Percentiles rank a stretch among this genome's conserved stretches.
These are phyloP conservation scores for Psilopsiagon aurifrons DNA, from an alignment of 2,113 vertebrate species.

Conservation along the genomic window DNA sequence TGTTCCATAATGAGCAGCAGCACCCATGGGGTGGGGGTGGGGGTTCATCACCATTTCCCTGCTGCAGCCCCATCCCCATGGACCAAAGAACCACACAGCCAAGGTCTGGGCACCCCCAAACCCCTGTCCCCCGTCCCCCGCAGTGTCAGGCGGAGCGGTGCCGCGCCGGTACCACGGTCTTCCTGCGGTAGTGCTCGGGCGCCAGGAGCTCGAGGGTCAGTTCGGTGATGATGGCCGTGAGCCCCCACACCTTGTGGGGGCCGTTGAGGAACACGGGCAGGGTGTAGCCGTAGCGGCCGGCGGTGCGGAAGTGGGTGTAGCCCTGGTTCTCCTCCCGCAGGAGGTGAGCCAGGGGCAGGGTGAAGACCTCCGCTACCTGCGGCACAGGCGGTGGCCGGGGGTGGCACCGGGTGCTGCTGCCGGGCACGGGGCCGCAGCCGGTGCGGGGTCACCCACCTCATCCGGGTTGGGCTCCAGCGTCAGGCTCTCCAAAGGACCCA, in stretches of 20 bases:
- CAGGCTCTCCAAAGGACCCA: conserved; percentile 84
- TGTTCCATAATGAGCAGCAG: neutral
- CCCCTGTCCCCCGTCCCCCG: no score
- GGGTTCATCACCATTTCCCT: neutral
- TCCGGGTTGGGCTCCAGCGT: conserved; percentile 82
- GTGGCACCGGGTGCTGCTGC: neutral
- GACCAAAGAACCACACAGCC: neutral
- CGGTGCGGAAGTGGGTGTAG: conserved; percentile 86
- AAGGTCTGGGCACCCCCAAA: rapidly evolving
- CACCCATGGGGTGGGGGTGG: no score
- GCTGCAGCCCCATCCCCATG: neutral
- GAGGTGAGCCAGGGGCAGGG: conserved; percentile 82
- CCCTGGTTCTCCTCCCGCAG: conserved; percentile 81
- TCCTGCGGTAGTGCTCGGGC: conserved; percentile 31
- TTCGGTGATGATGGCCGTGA: conserved; percentile 85
- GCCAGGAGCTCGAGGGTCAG: conserved; percentile 79
- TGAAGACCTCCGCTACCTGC: conserved; percentile 91
- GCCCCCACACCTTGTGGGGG: conserved; percentile 89
- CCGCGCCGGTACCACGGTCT: neutral
- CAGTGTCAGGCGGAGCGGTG: rapidly evolving
- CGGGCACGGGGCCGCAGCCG: rapidly evolving
- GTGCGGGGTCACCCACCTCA: conserved; percentile 76
- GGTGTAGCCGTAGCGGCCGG: conserved; percentile 80
- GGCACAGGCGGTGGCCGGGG: neutral
- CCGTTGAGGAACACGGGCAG: conserved; percentile 86